Evolutionary conservation across 37 sponge, comb jelly and placozoan genomes (phyloP), one percentile per base, ranked within the genome.

Genomic region (Mnemiopsis leidyi): DNA sequence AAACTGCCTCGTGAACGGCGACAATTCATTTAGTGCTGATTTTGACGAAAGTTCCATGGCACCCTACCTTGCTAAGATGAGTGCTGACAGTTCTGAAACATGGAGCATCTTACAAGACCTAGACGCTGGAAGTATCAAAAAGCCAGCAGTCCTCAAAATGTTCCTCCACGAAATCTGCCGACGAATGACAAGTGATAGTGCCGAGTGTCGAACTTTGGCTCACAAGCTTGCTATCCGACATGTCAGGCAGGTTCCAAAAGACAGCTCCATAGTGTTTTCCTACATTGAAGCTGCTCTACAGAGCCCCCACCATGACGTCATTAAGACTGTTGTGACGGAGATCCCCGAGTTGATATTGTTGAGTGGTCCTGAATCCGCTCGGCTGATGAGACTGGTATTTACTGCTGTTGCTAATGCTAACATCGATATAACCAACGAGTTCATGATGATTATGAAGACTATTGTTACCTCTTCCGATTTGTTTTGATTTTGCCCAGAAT

Each of bases 171-270:
- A 85, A 61, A 85, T 85, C 1, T 85, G 90, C 23, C 2, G 90
- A 33, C 33, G 90, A 28, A 85, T 85, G 90, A 40, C 40, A 25
- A 85, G 61, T 39, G 90, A 85, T 85, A 38, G 29, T 39, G 0
- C 61, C 35, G 90, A 85, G 40, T 85, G 61, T 85, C 23, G 90
- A 13, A 32, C 90, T 2, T n/a, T 85, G 0, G 90, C 90, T 85
- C 90, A 85, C 90, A 85, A 85, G 29, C 90, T 85, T 25, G 90
- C 90, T 0, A 85, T 85, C 0, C 33, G 90, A 25, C 90, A 85
- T 26, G 90, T 85, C 0, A 7, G 90, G 36, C 90, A 85, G 26
- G 61, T 23, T 29, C 90, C 90, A 1, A 40, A 40, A 37, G 90
- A 85, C 61, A 40, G 90, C 23, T 38, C 61, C 21, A 40, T 85